Evolutionary conservation across 2,113 vertebrate genomes (phyloP), one percentile per base, ranked within the genome.

Genomic region (Pachypanchax playfairii): DNA sequence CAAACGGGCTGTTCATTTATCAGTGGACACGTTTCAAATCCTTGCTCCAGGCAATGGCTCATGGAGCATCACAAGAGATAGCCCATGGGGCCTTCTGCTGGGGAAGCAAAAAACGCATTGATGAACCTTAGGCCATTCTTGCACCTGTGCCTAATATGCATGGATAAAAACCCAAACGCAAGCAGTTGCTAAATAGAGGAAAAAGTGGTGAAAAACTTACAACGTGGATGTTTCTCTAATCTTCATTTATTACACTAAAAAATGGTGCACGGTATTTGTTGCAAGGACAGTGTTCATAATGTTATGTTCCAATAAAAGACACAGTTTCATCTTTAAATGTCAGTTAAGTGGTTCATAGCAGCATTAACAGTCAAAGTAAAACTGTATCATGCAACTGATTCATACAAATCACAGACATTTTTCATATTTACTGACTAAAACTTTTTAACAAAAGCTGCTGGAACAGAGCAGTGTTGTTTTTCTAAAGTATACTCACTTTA

Each of bases 21-120:
- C 85, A 88, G 62, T 31, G 75, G 81, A 70, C 82, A 66, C 33
- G 25, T 87, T 90, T 83, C 52, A 82, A 85, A 88, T 81, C 83
- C 64, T 79, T 48, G 77, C 86, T 67, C 70, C 55, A 28, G 80
- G 86, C 84, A 61, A 73, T 54, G 58, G 76, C 74, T 83, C 47
- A 13, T 73, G 74, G 54, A 78, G 75, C 73, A 61, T 67, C 57
- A 4, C 33, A 82, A 75, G 60, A 76, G 66, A 58, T 29, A 31
- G 70, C 74, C 83, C 33, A 4, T 48, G 29, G 82, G 83, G 84
- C 84, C 67, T 69, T 53, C 44, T 66, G 71, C 70, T 66, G 68
- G 49, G 73, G 71, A 68, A 64, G 72, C 66, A 77, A 54, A 75
- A 79, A 77, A 56, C 31, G 66, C 69, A 74, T 65, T 74, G 79